phyloP scores from a whole-genome alignment of 2,888 invertebrate species.

The Pycnomerus fuliginosus region DNA sequence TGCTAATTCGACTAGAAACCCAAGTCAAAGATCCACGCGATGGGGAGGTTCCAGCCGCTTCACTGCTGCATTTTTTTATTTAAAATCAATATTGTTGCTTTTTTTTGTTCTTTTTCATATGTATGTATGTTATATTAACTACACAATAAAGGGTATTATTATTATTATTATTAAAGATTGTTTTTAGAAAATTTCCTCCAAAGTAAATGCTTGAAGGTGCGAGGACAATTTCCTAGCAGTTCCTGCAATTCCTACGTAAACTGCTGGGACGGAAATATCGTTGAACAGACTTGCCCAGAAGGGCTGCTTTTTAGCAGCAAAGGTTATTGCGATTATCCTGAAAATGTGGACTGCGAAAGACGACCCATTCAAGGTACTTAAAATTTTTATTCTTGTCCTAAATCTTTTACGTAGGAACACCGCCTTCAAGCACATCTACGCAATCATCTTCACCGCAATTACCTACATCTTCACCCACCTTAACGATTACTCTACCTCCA shows the following conservation, averaged over 20 bases:
- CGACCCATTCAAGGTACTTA: conserved; percentile 45
- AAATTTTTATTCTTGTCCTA: background rate
- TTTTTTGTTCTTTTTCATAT: too few species aligned
- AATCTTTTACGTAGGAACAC: background rate
- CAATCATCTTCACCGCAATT: conserved; percentile 2
- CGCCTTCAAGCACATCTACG: background rate
- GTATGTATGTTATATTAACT: too few species aligned
- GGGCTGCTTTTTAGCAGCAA: conserved; percentile 62
- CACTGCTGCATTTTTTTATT: too few species aligned
- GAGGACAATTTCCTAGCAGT: conserved; percentile 65
- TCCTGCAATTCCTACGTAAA: conserved; percentile 66
- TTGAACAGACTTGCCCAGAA: conserved; percentile 66
- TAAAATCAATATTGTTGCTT: too few species aligned
- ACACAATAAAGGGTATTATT: too few species aligned
- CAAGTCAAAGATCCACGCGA: too few species aligned
- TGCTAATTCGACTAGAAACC: too few species aligned
- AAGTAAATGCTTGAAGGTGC: conserved; percentile 54
- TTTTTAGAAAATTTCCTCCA: too few species aligned
- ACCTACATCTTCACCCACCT: conserved; percentile 9
- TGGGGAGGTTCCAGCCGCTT: too few species aligned
- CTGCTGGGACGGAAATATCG: conserved; percentile 70
- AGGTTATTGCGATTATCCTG: conserved; percentile 64
- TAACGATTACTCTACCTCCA: conserved; percentile 21
- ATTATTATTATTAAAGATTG: too few species aligned
- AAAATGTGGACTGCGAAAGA: conserved; percentile 63